Conservation (phyloP, 1,140 invertebrate species). For the Paralvinella palmiformis region DNA sequence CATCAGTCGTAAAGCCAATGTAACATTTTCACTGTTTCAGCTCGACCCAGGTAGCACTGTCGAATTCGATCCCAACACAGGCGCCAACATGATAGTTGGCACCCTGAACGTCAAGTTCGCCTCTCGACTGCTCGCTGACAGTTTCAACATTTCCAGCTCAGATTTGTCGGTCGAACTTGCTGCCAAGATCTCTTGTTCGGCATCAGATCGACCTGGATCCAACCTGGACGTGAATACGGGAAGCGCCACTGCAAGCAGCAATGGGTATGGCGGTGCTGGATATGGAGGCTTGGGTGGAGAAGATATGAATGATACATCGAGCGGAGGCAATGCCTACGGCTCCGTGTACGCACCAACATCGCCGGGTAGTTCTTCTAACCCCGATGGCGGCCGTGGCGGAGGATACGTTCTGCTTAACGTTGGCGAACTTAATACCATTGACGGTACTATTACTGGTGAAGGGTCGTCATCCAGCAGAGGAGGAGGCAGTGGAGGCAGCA, state of each 20-base stretch:
- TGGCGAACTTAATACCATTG: constrained; percentile 28
- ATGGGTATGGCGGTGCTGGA: constrained; percentile 28
- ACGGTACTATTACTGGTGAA: constrained; percentile 33
- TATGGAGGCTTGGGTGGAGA: constrained; percentile 34
- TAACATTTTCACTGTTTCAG: constrained; percentile 33
- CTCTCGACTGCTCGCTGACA: constrained; percentile 30
- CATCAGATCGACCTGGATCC: constrained; percentile 25
- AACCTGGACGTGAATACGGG: constrained; percentile 27
- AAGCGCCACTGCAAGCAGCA: constrained; percentile 13
- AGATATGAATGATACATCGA: neutral
- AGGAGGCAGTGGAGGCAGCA: constrained; percentile 36
- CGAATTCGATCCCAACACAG: constrained; percentile 32
- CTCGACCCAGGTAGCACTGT: constrained; percentile 31
- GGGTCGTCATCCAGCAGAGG: constrained; percentile 25
- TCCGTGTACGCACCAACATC: constrained; percentile 31
- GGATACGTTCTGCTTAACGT: constrained; percentile 29
- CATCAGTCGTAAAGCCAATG: constrained; percentile 21
- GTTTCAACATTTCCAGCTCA: constrained; percentile 32
- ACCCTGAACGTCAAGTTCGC: constrained; percentile 29
- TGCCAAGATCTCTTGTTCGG: constrained; percentile 28
- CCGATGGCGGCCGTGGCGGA: constrained; percentile 28
- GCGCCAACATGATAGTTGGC: constrained; percentile 32
- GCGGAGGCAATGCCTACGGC: constrained; percentile 26
- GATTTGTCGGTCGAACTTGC: constrained; percentile 29
- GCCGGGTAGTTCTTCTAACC: constrained; percentile 30